Evolutionary conservation across 1,140 invertebrate species (phyloP).

Genomic region (Eumeta japonica): DNA sequence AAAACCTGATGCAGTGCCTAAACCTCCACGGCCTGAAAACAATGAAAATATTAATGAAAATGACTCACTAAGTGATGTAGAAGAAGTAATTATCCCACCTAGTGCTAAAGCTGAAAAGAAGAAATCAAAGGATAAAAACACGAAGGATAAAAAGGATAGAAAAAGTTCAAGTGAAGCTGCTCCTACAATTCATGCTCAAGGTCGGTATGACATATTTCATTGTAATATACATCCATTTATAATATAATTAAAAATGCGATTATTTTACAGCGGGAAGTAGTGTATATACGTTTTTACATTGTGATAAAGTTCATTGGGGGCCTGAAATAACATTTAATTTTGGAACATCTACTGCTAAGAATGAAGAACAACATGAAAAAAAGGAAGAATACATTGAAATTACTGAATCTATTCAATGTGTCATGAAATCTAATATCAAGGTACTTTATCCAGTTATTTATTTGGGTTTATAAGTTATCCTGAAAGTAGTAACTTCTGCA

Average conservation of each 20-base stretch:
- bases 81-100: slow-evolving; percentile 22
- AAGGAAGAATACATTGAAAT: not conserved
- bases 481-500: too few relatives aligned
- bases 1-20: slow-evolving; percentile 39
- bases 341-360: too few relatives aligned
- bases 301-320: slow-evolving; percentile 11
- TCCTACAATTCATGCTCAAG: not conserved
- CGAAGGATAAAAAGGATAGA: slow-evolving; percentile 24
- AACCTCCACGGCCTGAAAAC: slow-evolving; percentile 23
- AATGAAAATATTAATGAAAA: slow-evolving; percentile 19
- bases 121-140: slow-evolving; percentile 14
- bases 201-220: not conserved
- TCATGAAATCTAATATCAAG: not conserved
- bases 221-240: slow-evolving; percentile 7
- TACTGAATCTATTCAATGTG: not conserved
- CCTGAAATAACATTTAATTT: slow-evolving; percentile 12
- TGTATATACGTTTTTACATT: slow-evolving; percentile 6
- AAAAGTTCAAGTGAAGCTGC: slow-evolving; percentile 8
- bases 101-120: not conserved
- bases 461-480: not conserved
- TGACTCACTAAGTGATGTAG: slow-evolving; percentile 15
- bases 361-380: too few relatives aligned
- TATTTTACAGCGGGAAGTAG: slow-evolving; percentile 8
- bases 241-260: too few relatives aligned
- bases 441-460: too few relatives aligned